phyloP scores from a whole-genome alignment of 2,888 invertebrate species.

The Dichetophora obliterata region DNA sequence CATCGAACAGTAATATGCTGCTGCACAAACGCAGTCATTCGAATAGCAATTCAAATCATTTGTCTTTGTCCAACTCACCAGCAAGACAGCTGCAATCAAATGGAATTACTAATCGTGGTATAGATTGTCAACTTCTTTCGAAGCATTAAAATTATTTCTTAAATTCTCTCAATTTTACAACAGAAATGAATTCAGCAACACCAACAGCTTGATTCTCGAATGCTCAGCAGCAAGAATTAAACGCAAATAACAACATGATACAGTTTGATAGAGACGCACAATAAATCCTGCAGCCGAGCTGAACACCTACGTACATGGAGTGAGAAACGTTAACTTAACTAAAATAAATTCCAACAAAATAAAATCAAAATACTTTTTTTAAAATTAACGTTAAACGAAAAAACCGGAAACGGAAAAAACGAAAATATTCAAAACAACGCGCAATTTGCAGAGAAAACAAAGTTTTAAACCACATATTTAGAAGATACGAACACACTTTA shows the following conservation, averaged over 20 bases:
- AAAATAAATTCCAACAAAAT: conserved; percentile 46
- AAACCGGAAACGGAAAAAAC: conserved; percentile 51
- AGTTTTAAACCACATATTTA: conserved; percentile 33
- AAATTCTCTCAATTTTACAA: conserved; percentile 1
- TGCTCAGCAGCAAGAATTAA: conserved; percentile 40
- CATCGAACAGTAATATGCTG: conserved; percentile 39
- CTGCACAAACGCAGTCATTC: conserved; percentile 45
- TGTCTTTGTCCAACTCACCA: conserved; percentile 12
- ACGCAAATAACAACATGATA: conserved; percentile 4
- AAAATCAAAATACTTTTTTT: conserved; percentile 24
- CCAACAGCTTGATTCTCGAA: conserved; percentile 41
- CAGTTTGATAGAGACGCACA: conserved; percentile 49
- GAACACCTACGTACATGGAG: conserved; percentile 41
- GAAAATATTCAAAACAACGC: conserved; percentile 49
- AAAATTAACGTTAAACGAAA: conserved; percentile 46
- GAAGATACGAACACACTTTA: conserved; percentile 35
- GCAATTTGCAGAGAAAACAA: conserved; percentile 49
- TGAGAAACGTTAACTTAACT: conserved; percentile 56
- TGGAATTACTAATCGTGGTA: conserved; percentile 34
- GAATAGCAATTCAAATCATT: conserved; percentile 9
- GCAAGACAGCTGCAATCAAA: conserved; percentile 21
- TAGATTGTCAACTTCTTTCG: not conserved
- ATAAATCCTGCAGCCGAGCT: conserved; percentile 29
- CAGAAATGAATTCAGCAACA: conserved; percentile 26
- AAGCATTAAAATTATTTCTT: too few species aligned